Evolutionary conservation across 2,888 invertebrate species (phyloP).

Genomic region (Pomacea canaliculata): DNA sequence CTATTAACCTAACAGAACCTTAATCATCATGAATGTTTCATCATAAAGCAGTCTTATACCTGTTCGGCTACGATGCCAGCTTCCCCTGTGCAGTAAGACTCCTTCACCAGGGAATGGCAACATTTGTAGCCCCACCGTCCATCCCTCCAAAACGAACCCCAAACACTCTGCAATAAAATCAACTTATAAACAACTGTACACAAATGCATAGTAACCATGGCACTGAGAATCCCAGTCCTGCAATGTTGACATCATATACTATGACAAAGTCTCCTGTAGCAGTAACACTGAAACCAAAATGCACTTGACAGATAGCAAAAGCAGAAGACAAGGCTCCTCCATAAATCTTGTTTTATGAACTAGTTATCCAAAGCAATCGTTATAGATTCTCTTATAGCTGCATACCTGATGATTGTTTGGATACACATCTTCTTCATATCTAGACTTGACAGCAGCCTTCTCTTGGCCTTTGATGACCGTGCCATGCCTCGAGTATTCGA

Average conservation of each 20-base stretch:
- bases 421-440: conserved; percentile 93
- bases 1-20: no score
- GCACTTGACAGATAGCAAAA: no score
- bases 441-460: conserved; percentile 84
- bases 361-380: no score
- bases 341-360: no score
- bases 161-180: conserved; percentile 76
- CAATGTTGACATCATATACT: no score
- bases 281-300: not conserved
- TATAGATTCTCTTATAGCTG: conserved; percentile 5
- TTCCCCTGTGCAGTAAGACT: conserved; percentile 69
- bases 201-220: not conserved
- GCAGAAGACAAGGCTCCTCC: no score
- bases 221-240: not conserved
- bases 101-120: conserved; percentile 87
- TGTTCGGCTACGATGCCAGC: conserved; percentile 73
- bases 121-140: conserved; percentile 97
- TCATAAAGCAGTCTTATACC: conserved; percentile 28
- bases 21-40: no score
- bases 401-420: conserved; percentile 88
- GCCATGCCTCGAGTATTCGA: conserved; percentile 94
- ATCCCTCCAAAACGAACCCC: conserved; percentile 95
- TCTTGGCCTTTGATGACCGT: conserved; percentile 85
- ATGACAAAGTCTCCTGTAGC: not conserved
- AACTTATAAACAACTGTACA: not conserved